Base-by-base conservation (phyloP, 2,113 vertebrate species). In the Bujurquina vittata region DNA sequence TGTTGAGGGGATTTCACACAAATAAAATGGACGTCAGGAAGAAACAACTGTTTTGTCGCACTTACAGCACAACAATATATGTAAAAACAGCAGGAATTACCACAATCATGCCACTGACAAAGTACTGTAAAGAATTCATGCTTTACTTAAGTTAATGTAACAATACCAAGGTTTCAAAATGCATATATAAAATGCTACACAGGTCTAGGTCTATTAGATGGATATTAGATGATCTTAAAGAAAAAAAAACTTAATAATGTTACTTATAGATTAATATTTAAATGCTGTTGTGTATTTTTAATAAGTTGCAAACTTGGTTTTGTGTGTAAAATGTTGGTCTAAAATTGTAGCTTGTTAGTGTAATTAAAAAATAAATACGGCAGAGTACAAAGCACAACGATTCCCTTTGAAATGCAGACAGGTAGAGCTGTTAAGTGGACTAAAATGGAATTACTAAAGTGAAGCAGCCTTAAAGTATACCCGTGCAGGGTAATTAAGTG, bases 11-110 rank as follows among this genome's bases (percentile, higher is more conserved):
- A 35, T 74, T 56, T 76, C 43, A 69, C 57, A 77, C 31, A 89
- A 84, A 91, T 56, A 86, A 55, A 59, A 23, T 56, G 77, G 43
- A 84, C 65, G 59, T 17, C 37, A 59, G 67, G 79, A 87, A 54
- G 5, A 31, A 80, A 81, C 54, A 80, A 54, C 12, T 2, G n/a
- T 22, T 31, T 77, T 29, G 56, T 65, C 10, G 18, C n/a, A 40
- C 49, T 56, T 52, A 77, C 75, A 58, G 11, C n/a, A 61, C 2
- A 60, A 31, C 79, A 75, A 56, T 58, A 83, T 23, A 77, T 23
- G 31, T 46, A 81, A 54, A 29, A 57, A 65, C n/a, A 52, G 31
- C 31, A 60, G 62, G 29, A 10, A 72, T 55, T 40, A 80, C 11
- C 40, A 59, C 40, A 59, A 73, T 26, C 49, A n/a, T 26, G 26